Base-by-base conservation (phyloP, 2,797 vertebrate species). In the Halcyon badia region DNA sequence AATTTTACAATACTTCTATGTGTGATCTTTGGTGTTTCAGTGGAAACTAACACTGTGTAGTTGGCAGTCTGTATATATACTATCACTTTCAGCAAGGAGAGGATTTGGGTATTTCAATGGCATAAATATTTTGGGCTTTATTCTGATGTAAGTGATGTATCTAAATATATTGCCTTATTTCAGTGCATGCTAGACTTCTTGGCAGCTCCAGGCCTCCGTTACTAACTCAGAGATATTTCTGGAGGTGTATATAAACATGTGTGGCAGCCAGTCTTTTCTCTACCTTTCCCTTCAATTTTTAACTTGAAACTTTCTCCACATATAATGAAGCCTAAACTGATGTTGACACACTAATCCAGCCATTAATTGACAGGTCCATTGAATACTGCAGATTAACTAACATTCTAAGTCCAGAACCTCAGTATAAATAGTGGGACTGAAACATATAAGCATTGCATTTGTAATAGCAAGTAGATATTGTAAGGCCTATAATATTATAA, bases 131-230 rank as follows among this genome's bases (percentile, higher is more conserved):
- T 81, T 31, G 31, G 77, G 64, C 6, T 83, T 93, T 71, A 60
- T 81, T 93, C 69, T 83, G 42, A 86, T 48, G 54, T 37, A 81
- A 46, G 54, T 83, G 76, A 57, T 78, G n/a, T 68, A 78, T 71
- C 90, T 88, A 95, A 96, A 94, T 64, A 89, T 82, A 85, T 48
- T 1, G 3, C 79, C 57, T 88, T 93, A 48, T 88, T 94, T 93
- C 65, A 86, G 83, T 68, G 80, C 39, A 78, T 65, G 56, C 16
- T 70, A 93, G 87, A 75, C 83, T 86, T 94, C 61, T 94, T 93
- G 88, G 80, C 65, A 95, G 80, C 57, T 83, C 52, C 80, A 90
- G 80, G 52, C 48, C 80, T 78, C 6, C 6, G 20, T 35, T 71
- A 60, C 71, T 70, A 89, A 73, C 51, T 1, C 1, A 83, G 75